Evolutionary conservation across 2,113 vertebrate species (phyloP).

Genomic region (Brienomyrus brachyistius): DNA sequence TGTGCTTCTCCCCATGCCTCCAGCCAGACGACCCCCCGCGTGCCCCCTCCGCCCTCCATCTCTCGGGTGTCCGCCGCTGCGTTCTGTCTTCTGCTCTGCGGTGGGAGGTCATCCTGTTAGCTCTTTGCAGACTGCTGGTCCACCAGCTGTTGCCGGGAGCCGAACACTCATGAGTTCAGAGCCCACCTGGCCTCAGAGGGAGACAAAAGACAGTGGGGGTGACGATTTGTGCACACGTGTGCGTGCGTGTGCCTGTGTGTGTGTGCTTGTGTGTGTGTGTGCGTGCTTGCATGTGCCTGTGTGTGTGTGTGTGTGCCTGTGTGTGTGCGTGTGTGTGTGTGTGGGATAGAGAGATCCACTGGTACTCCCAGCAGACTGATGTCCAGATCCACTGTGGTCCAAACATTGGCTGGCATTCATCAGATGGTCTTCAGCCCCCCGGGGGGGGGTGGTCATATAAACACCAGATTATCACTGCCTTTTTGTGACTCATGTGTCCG

Average conservation of each 20-base stretch:
- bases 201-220: background rate
- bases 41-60: background rate
- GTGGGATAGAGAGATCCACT: conserved; percentile 18
- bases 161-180: background rate
- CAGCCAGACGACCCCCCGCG: background rate
- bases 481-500: background rate
- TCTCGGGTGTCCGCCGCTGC: background rate
- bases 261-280: conserved; percentile 19
- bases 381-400: background rate
- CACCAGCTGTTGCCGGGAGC: background rate
- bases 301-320: conserved; percentile 28
- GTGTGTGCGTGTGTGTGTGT: conserved; percentile 23
- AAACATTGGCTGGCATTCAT: background rate
- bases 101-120: background rate
- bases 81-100: background rate
- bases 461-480: background rate
- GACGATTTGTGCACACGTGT: conserved; percentile 20
- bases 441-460: background rate
- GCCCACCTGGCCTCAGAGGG: background rate
- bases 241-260: conserved; percentile 27
- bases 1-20: background rate
- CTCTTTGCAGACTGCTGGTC: background rate
- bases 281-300: conserved; percentile 17
- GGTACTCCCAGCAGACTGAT: background rate
- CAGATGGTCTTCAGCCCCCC: background rate